A percentile compares a stretch with the other conserved stretches of the same genome.
Evolutionary conservation across 2,888 invertebrate species (phyloP).

Genomic region (Tetranychus piercei): DNA sequence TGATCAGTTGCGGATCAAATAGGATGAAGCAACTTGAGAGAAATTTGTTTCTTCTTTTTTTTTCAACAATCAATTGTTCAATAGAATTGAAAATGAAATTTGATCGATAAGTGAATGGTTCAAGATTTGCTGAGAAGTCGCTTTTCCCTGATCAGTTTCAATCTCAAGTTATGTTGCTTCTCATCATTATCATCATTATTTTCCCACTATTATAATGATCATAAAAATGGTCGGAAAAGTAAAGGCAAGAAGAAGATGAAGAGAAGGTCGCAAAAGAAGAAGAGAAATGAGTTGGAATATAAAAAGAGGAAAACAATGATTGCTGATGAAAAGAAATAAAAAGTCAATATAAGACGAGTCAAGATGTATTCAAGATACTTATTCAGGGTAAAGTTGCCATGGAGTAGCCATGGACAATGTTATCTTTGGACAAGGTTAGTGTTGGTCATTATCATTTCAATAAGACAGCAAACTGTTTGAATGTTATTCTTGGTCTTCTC

Average conservation of each 20-base stretch:
- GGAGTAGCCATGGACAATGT: neutral
- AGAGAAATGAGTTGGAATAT: neutral
- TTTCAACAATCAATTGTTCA: too few species aligned
- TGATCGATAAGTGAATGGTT: too few species aligned
- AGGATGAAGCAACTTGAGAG: too few species aligned
- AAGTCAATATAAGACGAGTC: neutral
- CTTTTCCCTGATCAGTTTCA: too few species aligned
- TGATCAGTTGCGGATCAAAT: too few species aligned
- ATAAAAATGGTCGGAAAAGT: neutral
- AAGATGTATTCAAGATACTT: neutral
- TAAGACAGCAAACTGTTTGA: neutral
- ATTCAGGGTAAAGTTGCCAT: neutral
- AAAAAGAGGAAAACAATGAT: neutral
- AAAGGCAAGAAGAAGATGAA: neutral
- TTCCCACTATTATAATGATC: neutral
- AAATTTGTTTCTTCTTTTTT: too few species aligned
- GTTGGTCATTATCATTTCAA: neutral
- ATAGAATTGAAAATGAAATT: too few species aligned
- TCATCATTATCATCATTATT: too few species aligned
- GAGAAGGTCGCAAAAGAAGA: neutral
- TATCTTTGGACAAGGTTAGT: neutral
- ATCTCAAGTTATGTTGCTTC: too few species aligned
- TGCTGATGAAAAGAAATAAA: neutral
- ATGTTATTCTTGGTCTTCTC: neutral
- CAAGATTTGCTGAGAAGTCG: too few species aligned